A percentile compares a stretch with the other conserved stretches of the same genome.
Conservation (phyloP, 2,797 vertebrate species). For the Neosilurus hyrtlii region DNA sequence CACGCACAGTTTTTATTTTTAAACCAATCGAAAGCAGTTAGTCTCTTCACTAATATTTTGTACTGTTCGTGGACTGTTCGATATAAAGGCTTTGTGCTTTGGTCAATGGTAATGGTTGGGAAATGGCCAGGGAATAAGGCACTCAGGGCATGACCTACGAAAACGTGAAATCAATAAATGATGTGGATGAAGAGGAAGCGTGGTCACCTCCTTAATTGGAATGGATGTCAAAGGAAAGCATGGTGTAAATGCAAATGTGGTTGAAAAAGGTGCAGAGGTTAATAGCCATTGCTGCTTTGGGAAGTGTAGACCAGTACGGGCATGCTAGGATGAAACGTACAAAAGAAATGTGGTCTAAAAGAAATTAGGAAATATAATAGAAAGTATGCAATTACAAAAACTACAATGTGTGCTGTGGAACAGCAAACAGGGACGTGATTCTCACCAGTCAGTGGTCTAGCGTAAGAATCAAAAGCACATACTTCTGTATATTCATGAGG, state of each 20-base stretch:
- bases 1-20: not conserved
- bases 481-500: constrained; percentile 26
- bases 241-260: constrained; percentile 16
- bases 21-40: not conserved
- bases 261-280: constrained; percentile 4
- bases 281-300: not conserved
- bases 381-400: not conserved
- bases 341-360: not conserved
- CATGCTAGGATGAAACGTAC: not conserved
- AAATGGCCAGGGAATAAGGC: not conserved
- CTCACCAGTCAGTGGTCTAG: not conserved
- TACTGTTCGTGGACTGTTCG: not conserved
- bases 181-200: constrained; percentile 18
- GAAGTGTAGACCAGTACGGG: not conserved
- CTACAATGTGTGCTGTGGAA: not conserved
- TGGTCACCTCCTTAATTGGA: constrained; percentile 5
- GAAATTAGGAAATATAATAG: not conserved
- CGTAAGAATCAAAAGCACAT: not conserved
- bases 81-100: not conserved
- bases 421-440: not conserved
- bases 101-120: no score
- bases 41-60: no score
- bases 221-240: constrained; percentile 26
- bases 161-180: constrained; percentile 31
- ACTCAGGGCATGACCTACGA: not conserved